Evolutionary conservation across 1,140 invertebrate genomes (phyloP), one percentile per base, ranked within the genome.

Genomic region (Drosophila funebris): DNA sequence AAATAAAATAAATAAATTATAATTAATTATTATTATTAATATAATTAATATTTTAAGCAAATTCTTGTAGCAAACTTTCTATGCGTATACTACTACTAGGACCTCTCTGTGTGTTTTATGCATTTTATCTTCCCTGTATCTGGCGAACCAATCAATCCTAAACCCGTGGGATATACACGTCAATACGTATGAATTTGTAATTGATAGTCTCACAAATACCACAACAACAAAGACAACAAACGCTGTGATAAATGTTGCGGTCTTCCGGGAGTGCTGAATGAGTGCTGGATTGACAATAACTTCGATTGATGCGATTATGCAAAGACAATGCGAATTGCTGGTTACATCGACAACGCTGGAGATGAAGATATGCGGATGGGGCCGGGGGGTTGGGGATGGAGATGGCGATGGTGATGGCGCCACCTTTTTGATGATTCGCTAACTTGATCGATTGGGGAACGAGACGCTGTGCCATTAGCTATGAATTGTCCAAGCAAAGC

Each of bases 131-230:
- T 27, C 61, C 44, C 50, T 41, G 33, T 61, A 41, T 27, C n/a
- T 8, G 18, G 27, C 31, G 24, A n/a, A 56, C 11, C 13, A 57
- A 58, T 58, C 39, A 41, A 79, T 44, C 37, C 64, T 79, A 80
- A 85, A 85, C 63, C 76, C 80, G 80, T 83, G 80, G 69, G 79
- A 83, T 36, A 66, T 50, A 41, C 31, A 13, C 24, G 54, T 3
- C 22, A 14, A 48, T 41, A 13, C 13, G 8, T 36, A 44, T 46
- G 13, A 9, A 39, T 27, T 27, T 67, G 75, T 62, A 83, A 82
- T 67, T 57, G 75, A 82, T 83, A 68, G 44, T 53, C 31, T 13
- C 44, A 7, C 29, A 43, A 68, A 44, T 36, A 41, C 57, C 39
- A 29, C 31, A 77, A 46, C 46, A 57, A 36, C 48, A 56, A 22